Evolutionary conservation across 2,113 vertebrate genomes (phyloP).

Genomic region (Neotoma lepida): DNA sequence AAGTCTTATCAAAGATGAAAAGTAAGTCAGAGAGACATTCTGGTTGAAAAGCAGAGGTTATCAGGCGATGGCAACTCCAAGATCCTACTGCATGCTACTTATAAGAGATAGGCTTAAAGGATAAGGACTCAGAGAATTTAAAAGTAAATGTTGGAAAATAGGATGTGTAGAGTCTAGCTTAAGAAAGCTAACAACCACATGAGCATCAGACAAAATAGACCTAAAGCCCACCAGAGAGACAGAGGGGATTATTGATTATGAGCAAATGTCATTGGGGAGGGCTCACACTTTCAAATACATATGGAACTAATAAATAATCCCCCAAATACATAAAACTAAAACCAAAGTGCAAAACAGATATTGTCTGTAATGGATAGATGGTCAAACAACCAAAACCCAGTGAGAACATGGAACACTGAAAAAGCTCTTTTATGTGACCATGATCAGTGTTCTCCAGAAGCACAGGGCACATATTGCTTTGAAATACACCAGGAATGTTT

Average conservation of each 20-base stretch:
- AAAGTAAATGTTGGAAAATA: background rate
- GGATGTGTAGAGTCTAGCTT: background rate
- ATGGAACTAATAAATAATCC: background rate
- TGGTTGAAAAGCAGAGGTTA: background rate
- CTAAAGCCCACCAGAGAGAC: background rate
- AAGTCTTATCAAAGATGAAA: background rate
- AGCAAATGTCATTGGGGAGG: background rate
- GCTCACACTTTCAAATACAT: background rate
- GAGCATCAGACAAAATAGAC: background rate
- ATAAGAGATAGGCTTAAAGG: background rate
- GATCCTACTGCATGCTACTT: accelerated
- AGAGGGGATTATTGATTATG: background rate
- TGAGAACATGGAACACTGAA: accelerated
- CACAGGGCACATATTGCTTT: background rate
- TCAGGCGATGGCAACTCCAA: background rate
- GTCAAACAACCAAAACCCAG: background rate
- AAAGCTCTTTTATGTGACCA: background rate
- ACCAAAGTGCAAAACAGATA: background rate
- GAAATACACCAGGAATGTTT: background rate
- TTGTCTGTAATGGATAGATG: background rate
- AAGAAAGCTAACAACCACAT: background rate
- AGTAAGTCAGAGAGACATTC: background rate
- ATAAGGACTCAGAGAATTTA: background rate
- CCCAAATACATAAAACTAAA: background rate
- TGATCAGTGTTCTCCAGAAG: background rate